A percentile compares a stretch with the other conserved stretches of the same genome.
These are phyloP conservation scores for Verasper variegatus DNA, from an alignment of 2,113 vertebrate species.

Conservation along the genomic window DNA sequence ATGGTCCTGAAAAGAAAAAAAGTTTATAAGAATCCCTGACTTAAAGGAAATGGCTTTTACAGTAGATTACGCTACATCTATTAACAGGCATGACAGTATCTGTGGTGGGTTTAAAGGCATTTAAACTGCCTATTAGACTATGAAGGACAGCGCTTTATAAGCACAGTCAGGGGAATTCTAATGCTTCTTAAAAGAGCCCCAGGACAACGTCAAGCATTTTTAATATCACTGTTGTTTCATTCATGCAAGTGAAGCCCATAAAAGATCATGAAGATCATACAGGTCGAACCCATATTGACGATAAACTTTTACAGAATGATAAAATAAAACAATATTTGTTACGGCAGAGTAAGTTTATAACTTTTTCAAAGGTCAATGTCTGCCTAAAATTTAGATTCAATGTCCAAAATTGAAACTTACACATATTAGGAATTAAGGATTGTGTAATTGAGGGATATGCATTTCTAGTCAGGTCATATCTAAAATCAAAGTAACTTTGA, in stretches of 20 bases:
- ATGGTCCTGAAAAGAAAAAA: slow-evolving; percentile 24
- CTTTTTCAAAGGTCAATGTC: not conserved
- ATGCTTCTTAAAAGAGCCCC: slow-evolving; percentile 65
- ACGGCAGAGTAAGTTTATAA: not conserved
- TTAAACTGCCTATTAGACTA: slow-evolving; percentile 73
- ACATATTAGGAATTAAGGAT: no score
- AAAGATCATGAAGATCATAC: slow-evolving; percentile 20
- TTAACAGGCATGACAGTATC: slow-evolving; percentile 66
- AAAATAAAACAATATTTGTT: not conserved
- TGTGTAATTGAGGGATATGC: no score
- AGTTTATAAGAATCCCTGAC: slow-evolving; percentile 44
- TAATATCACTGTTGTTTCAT: slow-evolving; percentile 50
- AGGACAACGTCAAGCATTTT: slow-evolving; percentile 45
- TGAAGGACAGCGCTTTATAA: slow-evolving; percentile 71
- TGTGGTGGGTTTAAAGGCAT: slow-evolving; percentile 64
- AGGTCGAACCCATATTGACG: not conserved
- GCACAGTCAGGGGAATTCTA: slow-evolving; percentile 68
- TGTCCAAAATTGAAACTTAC: no score
- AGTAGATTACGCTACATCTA: slow-evolving; percentile 64
- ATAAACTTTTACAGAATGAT: not conserved
- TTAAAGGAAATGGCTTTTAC: slow-evolving; percentile 62
- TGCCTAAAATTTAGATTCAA: not conserved
- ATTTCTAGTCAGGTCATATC: no score
- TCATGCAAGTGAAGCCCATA: slow-evolving; percentile 44
- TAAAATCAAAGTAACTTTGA: no score